Conservation (phyloP, 2,888 invertebrate genomes). For the Schizaphis graminum region DNA sequence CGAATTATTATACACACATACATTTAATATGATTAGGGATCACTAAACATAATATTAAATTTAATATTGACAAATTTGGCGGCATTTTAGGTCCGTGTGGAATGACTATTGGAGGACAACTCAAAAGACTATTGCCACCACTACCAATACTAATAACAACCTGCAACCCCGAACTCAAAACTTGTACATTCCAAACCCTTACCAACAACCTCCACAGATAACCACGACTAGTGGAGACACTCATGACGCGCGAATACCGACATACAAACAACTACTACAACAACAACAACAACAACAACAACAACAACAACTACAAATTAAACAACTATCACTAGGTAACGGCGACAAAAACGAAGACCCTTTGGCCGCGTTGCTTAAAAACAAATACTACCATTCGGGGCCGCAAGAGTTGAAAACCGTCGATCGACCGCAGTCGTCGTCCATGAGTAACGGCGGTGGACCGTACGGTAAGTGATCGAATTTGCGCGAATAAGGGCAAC, state of each 20-base stretch:
- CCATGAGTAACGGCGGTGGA: not conserved
- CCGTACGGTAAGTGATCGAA: conserved; percentile 35
- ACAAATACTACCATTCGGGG: conserved; percentile 55
- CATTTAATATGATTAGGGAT: not conserved
- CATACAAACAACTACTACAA: conserved; percentile 27
- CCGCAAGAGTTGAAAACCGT: conserved; percentile 60
- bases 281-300: too few relatives aligned
- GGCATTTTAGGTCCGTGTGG: conserved; percentile 68
- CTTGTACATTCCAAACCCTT: conserved; percentile 53
- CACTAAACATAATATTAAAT: not conserved
- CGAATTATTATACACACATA: not conserved
- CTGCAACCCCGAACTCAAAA: conserved; percentile 20
- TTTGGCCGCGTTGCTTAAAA: conserved; percentile 51
- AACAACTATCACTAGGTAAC: conserved; percentile 37
- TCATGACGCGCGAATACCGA: conserved; percentile 22
- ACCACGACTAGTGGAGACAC: conserved; percentile 26
- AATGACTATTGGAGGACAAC: conserved; percentile 68
- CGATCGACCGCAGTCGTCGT: conserved; percentile 23
- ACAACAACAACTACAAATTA: conserved; percentile 30
- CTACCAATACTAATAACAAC: conserved; percentile 16
- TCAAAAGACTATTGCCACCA: conserved; percentile 49
- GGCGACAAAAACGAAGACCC: conserved; percentile 54
- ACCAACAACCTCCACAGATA: conserved; percentile 60
- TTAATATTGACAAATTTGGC: conserved; percentile 49
- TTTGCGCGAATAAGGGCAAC: not conserved